Base-by-base conservation (phyloP, 2,888 invertebrate genomes). In the Chrysodeixis includens region DNA sequence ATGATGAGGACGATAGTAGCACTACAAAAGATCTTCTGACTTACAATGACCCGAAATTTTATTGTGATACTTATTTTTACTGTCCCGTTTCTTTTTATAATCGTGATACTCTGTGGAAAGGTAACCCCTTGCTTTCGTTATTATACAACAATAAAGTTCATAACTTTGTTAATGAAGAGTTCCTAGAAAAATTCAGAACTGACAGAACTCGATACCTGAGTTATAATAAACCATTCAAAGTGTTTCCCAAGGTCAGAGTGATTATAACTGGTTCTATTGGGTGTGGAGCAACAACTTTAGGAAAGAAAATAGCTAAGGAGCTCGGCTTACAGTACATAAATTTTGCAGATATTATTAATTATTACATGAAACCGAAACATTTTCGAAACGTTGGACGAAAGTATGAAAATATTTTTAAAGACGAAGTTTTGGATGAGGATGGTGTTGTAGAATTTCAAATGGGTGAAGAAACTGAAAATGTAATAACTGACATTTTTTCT, bases 31-130 rank as follows among this genome's bases (percentile, higher is more conserved):
- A 93, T 76, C 67, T 83, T 30, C 67, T 90, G 20, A 86, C 75
- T 2, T 85, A 85, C 69, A 94, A 93, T 74, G 85, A 89, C 59
- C 64, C 86, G 49, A 84, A 92, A 58, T 89, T 89, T 66, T 92
- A 96, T 62, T 96, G 97, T n/a, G 96, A 96, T 83, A 96, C 96
- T 1, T 91, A 90, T 70, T 79, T 92, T 76, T 97, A 95, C 79
- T 97, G 97, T 81, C 97, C 97, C 0, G 93, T 97, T 35, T 91
- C 96, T n/a, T 95, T 94, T 80, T 88, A 89, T 62, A 90, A 96
- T 49, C 83, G 96, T 75, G 90, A 93, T 51, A 90, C 96, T 9
- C 83, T 97, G 20, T 96, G 96, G 96, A 95, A 93, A 87, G 97
- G 97, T n/a, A 96, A 96, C 84, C 87, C 94, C 51, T 94, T 96